Evolutionary conservation across 2,888 invertebrate genomes (phyloP), one percentile per base, ranked within the genome.

Genomic region (Zaprionus lineosus): DNA sequence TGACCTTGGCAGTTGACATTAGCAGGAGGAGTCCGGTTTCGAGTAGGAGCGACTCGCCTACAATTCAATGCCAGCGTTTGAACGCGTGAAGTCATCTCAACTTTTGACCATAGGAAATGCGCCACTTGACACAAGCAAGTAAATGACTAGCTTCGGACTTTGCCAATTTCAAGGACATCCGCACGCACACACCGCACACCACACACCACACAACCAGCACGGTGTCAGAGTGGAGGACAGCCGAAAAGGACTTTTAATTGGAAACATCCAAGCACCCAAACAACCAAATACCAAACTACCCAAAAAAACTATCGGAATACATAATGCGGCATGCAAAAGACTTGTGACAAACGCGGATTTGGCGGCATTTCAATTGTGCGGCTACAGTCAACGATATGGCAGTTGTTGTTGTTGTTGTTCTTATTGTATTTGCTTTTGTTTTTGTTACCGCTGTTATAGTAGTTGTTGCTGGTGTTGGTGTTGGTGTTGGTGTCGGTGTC

Each of bases 1-100:
- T 78, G 83, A 78, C 78, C 78, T 78, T 78, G 85, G 65, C 55
- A 62, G 76, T 73, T 77, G 81, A 83, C 77, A 82, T 79, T 79
- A 57, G 47, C 26, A 26, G 50, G 40, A 44, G 26, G 16, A 58
- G 51, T 55, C 62, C n/a, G n/a, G n/a, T n/a, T n/a, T n/a, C 56
- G 15, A 21, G 55, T 46, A 62, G 43, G 18, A n/a, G 14, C 39
- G 12, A 24, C 14, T n/a, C 56, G 36, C 50, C 43, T 37, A 47
- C 48, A 18, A 26, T 71, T 78, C 75, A 83, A 84, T 78, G 81
- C 75, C 79, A 75, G 48, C 40, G 6, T 14, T 21, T 29, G 51
- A 78, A 65, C 61, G 85, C 79, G 81, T 84, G 83, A 75, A 83
- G 83, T 78, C 78, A 78, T 85, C 79, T 60, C 15, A 15, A 14